Conservation (phyloP, 1,140 invertebrate genomes). For the Contarinia nasturtii region DNA sequence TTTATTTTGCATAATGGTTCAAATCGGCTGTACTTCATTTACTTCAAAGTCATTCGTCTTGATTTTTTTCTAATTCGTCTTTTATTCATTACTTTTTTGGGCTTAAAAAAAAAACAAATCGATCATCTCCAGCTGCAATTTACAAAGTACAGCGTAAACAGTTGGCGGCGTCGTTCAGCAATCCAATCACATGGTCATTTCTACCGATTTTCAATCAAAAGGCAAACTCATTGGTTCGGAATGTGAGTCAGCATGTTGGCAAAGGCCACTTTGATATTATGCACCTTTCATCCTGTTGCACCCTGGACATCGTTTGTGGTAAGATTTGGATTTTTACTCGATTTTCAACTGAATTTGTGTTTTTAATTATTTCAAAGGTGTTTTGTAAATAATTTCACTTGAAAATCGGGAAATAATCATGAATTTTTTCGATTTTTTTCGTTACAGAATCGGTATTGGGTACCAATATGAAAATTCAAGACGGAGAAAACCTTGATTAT, state of each 20-base stretch:
- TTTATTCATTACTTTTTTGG: too few species aligned
- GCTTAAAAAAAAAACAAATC: too few species aligned
- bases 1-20: too few species aligned
- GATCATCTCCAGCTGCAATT: too few species aligned
- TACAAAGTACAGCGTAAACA: slow-evolving; percentile 1
- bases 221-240: not conserved
- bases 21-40: too few species aligned
- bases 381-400: not conserved
- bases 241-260: not conserved
- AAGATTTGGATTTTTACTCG: not conserved
- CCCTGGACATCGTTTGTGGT: not conserved
- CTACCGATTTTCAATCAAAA: slow-evolving; percentile 3
- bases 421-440: not conserved
- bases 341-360: not conserved
- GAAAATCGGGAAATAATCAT: not conserved
- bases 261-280: not conserved
- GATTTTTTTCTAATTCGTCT: too few species aligned
- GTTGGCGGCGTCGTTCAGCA: not conserved
- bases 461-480: not conserved
- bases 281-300: not conserved
- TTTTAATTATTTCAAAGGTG: not conserved
- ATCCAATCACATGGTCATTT: not conserved
- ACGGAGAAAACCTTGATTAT: too few species aligned
- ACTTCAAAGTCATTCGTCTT: too few species aligned
- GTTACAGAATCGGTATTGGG: not conserved